Base-by-base conservation (phyloP, 2,797 vertebrate genomes). In the Anabacerthia variegaticeps region DNA sequence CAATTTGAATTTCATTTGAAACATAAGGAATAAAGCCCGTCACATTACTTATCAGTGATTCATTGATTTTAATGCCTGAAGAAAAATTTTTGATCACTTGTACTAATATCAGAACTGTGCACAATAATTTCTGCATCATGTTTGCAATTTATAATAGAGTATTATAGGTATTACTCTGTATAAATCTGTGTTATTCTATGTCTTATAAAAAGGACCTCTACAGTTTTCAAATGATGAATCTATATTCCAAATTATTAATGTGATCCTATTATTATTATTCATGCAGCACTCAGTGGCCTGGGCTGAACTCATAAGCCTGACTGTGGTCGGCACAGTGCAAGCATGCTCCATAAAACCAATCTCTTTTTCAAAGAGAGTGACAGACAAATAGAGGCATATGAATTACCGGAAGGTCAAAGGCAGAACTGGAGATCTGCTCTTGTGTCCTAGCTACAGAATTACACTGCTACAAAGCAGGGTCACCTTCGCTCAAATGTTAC, bases 1-100 rank as follows among this genome's bases (percentile, higher is more conserved):
- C 48, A 69, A 92, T 95, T 89, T 94, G 56, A 78, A 86, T 95
- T 92, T 95, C 88, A 91, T 91, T 93, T 79, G 82, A 89, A 95
- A 83, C 46, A 58, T 72, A 88, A 74, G 66, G 76, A 96, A 94
- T 89, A 80, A 93, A 93, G 18, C 34, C 58, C 0, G 0, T 37
- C 6, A 2, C 39, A 63, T 93, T 83, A 81, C 12, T 96, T 72
- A 89, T 93, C 85, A 80, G 92, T 90, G 89, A 92, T 90, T 95
- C 83, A 82, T 73, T 83, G 91, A 75, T 65, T 92, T 55, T 43
- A 92, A 86, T 68, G 92, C 83, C 85, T 73, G 76, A 81, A 96
- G 85, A 96, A 95, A 85, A 48, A 37, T 62, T 69, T 88, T 9
- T 1, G 2, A 75, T 72, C 9, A 3, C 84, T 80, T 84, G 14